phyloP scores from a whole-genome alignment of 1,140 invertebrate species.

The Amyelois transitella region DNA sequence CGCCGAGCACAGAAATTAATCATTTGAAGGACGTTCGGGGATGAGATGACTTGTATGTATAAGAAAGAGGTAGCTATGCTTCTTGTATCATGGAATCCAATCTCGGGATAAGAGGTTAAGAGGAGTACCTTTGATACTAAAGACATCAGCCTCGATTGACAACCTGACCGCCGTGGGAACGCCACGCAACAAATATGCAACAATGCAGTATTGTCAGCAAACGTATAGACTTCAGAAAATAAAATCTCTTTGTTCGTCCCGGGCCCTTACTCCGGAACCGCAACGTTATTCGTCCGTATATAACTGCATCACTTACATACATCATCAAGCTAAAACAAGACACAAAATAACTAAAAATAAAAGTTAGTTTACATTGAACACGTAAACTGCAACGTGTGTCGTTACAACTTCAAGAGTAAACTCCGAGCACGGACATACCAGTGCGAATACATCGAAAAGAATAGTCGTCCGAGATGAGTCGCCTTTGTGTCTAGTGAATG shows the following conservation, averaged over 20 bases:
- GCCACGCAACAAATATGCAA: conserved; percentile 43
- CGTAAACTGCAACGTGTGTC: no score
- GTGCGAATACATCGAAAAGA: conserved; percentile 4
- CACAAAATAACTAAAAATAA: no score
- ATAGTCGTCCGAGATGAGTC: conserved; percentile 7
- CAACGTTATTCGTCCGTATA: no score
- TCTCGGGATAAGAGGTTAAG: no score
- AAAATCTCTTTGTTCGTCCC: no score
- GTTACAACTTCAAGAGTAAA: no score
- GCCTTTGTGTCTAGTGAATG: conserved; percentile 24
- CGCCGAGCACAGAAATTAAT: not conserved
- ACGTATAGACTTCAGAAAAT: not conserved
- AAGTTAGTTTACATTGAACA: no score
- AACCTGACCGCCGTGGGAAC: conserved; percentile 46
- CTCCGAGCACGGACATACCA: not conserved
- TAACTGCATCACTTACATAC: no score
- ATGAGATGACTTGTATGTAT: not conserved
- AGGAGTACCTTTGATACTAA: no score
- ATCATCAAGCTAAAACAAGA: no score
- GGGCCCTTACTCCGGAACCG: no score
- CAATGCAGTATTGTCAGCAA: conserved; percentile 47
- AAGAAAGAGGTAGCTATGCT: not conserved
- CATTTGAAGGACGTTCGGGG: conserved; percentile 1
- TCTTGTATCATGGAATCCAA: no score
- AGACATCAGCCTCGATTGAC: conserved; percentile 15